Evolutionary conservation across 2,797 vertebrate genomes (phyloP).

Genomic region (Vultur gryphus): DNA sequence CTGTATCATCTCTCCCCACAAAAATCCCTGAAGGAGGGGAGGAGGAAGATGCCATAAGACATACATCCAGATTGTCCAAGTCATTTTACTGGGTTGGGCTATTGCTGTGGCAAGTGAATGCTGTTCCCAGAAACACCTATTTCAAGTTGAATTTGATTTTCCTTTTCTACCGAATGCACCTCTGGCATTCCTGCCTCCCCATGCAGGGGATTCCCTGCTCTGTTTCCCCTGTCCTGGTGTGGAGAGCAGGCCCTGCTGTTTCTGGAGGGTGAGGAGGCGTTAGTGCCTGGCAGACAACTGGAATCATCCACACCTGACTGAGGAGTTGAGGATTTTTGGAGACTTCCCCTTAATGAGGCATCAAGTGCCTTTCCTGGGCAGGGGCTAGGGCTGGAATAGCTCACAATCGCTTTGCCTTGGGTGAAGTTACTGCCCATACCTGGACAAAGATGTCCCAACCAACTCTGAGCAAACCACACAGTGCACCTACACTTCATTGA

Average conservation of each 20-base stretch:
- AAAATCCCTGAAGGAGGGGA: not conserved
- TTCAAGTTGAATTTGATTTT: not conserved
- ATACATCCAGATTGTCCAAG: not conserved
- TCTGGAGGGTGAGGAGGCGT: not conserved
- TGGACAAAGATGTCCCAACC: not conserved
- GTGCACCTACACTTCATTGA: not conserved
- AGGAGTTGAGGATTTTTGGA: not conserved
- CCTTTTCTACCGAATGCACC: not conserved
- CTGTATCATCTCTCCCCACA: not conserved
- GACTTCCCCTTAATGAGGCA: not conserved
- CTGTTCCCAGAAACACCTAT: not conserved
- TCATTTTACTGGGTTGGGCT: not conserved
- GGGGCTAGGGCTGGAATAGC: not conserved
- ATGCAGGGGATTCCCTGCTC: not conserved
- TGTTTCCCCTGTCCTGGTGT: fast-evolving
- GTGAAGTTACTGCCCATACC: not conserved
- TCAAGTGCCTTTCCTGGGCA: not conserved
- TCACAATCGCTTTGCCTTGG: not conserved
- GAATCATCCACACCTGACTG: not conserved
- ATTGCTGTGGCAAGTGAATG: not conserved
- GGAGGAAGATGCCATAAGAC: not conserved
- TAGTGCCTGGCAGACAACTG: not conserved
- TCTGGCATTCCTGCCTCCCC: not conserved
- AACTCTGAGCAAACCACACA: not conserved
- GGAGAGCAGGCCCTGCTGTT: not conserved